Base-by-base conservation (phyloP, 2,888 invertebrate species). In the Eledona agricola region DNA sequence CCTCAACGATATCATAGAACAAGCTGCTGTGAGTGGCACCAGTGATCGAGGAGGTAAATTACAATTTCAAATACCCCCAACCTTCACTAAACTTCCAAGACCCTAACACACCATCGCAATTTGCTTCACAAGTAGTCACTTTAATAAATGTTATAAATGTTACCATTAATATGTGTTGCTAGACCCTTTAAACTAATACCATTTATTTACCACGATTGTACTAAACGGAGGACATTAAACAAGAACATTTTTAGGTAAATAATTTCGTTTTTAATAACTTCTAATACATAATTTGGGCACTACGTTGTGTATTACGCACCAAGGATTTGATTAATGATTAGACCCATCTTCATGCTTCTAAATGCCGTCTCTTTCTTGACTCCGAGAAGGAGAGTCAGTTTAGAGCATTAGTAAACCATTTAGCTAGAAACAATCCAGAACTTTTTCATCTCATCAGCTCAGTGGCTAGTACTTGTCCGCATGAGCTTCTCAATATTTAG, bases 1-100 rank as follows among this genome's bases (percentile, higher is more conserved):
- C 68, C 81, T 96, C 70, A 96, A 94, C 76, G 95, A 96, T 77
- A 94, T 97, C 71, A 93, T 96, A 68, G 95, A 96, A 76, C 96
- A 96, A 82, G 96, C 91, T 51, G 90, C 95, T 54, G 90, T 92
- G 3, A 91, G 92, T 79, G 83, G 88, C 72, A 86, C 88, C 52
- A 90, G 90, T 73, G 93, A 93, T 62, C 89, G 89, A 77, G 91
- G 90, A 85, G 92, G 92, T 93, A 88, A 34, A 83, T 34, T 20
- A 1, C 5, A 10, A 2, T n/a, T n/a, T n/a, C n/a, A n/a, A n/a
- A n/a, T n/a, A n/a, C n/a, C n/a, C n/a, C n/a, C n/a, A n/a, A n/a
- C n/a, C n/a, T n/a, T n/a, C n/a, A n/a, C n/a, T n/a, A n/a, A n/a
- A n/a, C n/a, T n/a, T n/a, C n/a, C n/a, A 19, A 70, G 20, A n/a